A percentile compares a stretch with the other conserved stretches of the same genome.
These are phyloP conservation scores for Muschampia staudingeri DNA, from an alignment of 2,888 invertebrate genomes.

Conservation along the genomic window DNA sequence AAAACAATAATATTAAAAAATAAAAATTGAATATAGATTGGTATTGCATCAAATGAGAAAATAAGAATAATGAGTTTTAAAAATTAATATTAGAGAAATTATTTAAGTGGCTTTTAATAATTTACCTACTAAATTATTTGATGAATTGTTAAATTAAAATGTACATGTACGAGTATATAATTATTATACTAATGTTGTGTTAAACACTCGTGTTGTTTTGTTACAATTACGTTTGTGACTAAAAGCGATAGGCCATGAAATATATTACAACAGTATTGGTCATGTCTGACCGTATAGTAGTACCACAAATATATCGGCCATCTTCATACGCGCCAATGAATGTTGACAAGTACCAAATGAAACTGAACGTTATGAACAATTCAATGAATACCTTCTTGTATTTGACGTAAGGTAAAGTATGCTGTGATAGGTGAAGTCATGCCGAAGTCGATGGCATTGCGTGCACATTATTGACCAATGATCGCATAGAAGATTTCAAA, in stretches of 20 bases:
- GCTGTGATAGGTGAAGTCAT: too few species aligned
- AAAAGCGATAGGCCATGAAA: slow-evolving; percentile 36
- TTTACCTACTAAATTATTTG: not conserved
- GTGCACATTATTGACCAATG: too few species aligned
- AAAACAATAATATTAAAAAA: not conserved
- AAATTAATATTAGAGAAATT: not conserved
- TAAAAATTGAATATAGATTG: not conserved
- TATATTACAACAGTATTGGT: slow-evolving; percentile 53
- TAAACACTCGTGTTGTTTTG: slow-evolving; percentile 15
- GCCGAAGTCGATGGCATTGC: too few species aligned
- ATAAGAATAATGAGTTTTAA: too few species aligned
- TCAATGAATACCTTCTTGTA: too few species aligned
- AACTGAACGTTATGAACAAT: too few species aligned
- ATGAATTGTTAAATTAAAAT: not conserved
- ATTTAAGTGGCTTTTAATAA: not conserved
- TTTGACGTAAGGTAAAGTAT: too few species aligned
- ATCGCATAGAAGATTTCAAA: too few species aligned
- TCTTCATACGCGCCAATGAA: too few species aligned
- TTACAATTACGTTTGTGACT: slow-evolving; percentile 41
- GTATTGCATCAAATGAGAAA: too few species aligned
- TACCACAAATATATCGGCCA: too few species aligned
- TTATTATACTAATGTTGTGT: slow-evolving; percentile 1
- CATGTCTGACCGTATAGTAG: not conserved
- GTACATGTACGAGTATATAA: not conserved
- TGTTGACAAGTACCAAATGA: too few species aligned